Evolutionary conservation across 2,888 invertebrate species (phyloP).

Genomic region (Homarus gammarus): DNA sequence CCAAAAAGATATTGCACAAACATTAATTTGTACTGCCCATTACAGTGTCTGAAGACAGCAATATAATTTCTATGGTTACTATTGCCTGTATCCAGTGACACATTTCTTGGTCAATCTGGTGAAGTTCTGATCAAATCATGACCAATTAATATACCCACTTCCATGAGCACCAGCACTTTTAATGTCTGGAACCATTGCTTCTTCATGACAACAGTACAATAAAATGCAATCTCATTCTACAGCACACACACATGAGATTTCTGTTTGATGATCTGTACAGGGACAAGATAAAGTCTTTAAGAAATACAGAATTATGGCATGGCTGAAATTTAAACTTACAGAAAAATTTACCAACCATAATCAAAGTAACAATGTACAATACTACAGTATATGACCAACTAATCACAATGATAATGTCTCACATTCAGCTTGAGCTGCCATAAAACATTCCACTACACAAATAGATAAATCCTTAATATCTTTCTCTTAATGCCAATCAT

Average conservation of each 20-base stretch:
- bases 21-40: constrained; percentile 62
- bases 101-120: neutral
- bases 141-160: neutral
- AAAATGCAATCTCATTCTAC: neutral
- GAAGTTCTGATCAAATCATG: neutral
- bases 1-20: constrained; percentile 58
- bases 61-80: neutral
- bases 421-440: neutral
- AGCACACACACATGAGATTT: constrained; percentile 1
- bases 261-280: constrained; percentile 5
- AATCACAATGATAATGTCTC: constrained; percentile 8
- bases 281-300: constrained; percentile 3
- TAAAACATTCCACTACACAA: neutral
- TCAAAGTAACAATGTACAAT: constrained; percentile 51
- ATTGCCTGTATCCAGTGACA: neutral
- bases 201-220: neutral
- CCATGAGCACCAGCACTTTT: neutral
- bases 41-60: constrained; percentile 36
- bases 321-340: constrained; percentile 31
- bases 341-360: constrained; percentile 33
- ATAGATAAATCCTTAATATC: neutral
- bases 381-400: constrained; percentile 34
- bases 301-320: constrained; percentile 10
- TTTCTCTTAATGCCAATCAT: neutral
- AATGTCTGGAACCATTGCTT: neutral